These are phyloP conservation scores for Brachypalpus laphriformis DNA, from an alignment of 2,888 invertebrate species.

Conservation along the genomic window DNA sequence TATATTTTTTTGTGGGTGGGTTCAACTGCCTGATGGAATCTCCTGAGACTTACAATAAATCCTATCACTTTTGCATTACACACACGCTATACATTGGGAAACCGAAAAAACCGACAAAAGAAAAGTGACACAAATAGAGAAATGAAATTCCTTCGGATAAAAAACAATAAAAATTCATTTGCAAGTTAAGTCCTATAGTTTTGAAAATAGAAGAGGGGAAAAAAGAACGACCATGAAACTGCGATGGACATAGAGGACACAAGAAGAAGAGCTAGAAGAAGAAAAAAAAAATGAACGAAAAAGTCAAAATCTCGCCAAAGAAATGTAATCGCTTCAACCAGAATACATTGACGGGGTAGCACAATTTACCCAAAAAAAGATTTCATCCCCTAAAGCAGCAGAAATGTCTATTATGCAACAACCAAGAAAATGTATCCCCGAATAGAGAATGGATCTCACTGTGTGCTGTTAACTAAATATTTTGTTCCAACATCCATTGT, in stretches of 20 bases:
- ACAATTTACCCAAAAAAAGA: slow-evolving; percentile 2
- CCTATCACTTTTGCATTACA: background rate
- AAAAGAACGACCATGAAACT: background rate
- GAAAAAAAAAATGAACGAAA: background rate
- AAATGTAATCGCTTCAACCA: slow-evolving; percentile 12
- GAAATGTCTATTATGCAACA: slow-evolving; percentile 11
- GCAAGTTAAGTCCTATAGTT: slow-evolving; percentile 36
- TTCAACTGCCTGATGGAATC: background rate
- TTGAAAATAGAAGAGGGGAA: background rate
- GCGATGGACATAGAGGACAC: background rate
- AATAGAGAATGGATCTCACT: background rate
- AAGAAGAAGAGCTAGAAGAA: too few species aligned
- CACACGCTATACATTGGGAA: background rate
- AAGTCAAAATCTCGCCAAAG: slow-evolving; percentile 5
- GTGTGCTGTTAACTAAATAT: background rate
- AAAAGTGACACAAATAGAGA: background rate
- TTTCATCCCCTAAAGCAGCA: slow-evolving; percentile 6
- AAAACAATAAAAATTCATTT: slow-evolving; percentile 48
- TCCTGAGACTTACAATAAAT: slow-evolving; percentile 21
- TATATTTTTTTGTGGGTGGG: background rate
- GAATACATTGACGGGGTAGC: slow-evolving; percentile 9
- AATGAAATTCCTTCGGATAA: slow-evolving; percentile 22
- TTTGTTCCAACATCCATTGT: background rate
- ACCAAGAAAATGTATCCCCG: background rate
- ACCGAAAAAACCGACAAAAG: background rate